Evolutionary conservation across 1,140 invertebrate species (phyloP).

Genomic region (Archivesica marissinica): DNA sequence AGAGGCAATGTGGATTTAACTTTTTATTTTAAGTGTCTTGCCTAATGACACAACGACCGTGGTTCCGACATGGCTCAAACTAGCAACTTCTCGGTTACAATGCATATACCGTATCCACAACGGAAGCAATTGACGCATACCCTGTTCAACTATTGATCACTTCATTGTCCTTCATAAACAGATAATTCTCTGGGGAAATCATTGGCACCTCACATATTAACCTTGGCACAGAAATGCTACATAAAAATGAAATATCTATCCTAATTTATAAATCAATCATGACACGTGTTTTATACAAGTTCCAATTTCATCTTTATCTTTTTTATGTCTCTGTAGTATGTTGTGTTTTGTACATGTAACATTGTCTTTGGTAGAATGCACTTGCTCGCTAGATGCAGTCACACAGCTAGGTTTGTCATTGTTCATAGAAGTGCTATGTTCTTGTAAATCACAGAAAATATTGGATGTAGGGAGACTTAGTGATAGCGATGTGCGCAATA

Average conservation of each 20-base stretch:
- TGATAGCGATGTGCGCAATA: neutral
- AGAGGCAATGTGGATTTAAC: too few species aligned
- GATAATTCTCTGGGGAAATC: too few species aligned
- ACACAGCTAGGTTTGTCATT: neutral
- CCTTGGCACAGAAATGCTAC: neutral
- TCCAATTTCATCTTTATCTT: neutral
- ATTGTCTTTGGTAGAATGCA: neutral
- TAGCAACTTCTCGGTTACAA: too few species aligned
- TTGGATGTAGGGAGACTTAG: neutral
- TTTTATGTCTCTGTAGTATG: neutral
- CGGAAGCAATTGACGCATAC: neutral
- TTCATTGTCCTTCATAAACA: too few species aligned
- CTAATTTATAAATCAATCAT: conserved; percentile 3
- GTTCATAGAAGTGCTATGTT: neutral
- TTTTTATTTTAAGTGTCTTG: too few species aligned
- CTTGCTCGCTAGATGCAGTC: neutral
- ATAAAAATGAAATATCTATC: neutral
- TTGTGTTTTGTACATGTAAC: neutral
- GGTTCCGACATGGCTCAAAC: too few species aligned
- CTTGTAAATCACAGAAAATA: neutral
- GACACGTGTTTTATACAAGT: conserved; percentile 28
- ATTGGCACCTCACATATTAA: neutral
- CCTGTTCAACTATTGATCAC: neutral
- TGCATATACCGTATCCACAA: neutral
- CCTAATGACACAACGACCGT: too few species aligned